Base-by-base conservation (phyloP, 2,888 invertebrate genomes). In the Noctua fimbriata region DNA sequence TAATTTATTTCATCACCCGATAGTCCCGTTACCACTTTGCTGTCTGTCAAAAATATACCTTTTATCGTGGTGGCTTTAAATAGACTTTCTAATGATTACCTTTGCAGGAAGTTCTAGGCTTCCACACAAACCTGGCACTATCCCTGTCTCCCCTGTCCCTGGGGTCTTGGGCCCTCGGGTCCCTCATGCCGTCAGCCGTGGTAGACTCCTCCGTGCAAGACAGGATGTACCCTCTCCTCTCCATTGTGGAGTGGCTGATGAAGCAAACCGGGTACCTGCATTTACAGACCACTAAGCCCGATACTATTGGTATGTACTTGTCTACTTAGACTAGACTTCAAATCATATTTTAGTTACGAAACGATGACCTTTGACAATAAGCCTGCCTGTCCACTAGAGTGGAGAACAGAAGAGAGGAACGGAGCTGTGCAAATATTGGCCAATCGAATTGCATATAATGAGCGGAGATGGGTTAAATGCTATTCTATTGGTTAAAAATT, bases 21-120 rank as follows among this genome's bases (percentile, higher is more conserved):
- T 4, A 36, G 41, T 41, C 9, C 41, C 41, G 41, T 7, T 41
- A 41, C 41, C 41, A 9, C 9, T 41, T 41, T 41, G 41, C 41
- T 41, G 41, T 9, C 41, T 41, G 10, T 41, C 9, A 41, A 41
- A 41, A 41, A 9, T 41, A 41, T 41, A 41, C 41, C 41, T 41
- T 9, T 10, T 55, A 55, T 55, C 55, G 55, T 55, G 10, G 24
- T 24, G 55, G 55, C 55, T 55, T 16, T 16, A 49, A 49, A 16
- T 49, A 49, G 24, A 24, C 24, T 55, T 55, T 55, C 10, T 55
- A 24, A 55, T 55, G 0, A 24, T 52, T 24, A 24, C 24, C 24
- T 55, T 55, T 55, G 24, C 55, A 55, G 55, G 55, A 55, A 55
- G 24, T 55, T 55, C 55, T 55, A 24, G 55, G 55, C 83, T 55